phyloP scores from a whole-genome alignment of 92 coral and sea anemone genomes.

The Heliopora coerulea region DNA sequence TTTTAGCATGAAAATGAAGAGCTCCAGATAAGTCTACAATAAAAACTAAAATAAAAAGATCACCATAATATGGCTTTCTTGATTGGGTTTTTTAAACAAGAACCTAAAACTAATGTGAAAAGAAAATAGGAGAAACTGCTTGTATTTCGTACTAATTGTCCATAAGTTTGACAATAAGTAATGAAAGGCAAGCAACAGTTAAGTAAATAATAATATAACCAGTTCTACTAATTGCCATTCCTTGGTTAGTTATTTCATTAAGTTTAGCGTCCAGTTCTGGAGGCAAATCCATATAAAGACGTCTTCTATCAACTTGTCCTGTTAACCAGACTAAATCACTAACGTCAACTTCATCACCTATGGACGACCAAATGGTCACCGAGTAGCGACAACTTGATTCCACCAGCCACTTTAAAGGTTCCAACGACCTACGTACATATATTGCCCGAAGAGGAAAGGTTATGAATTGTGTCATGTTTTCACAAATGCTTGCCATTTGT shows the following conservation, averaged over 20 bases:
- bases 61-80: no score
- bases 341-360: slow-evolving; percentile 53
- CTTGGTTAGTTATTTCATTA: slow-evolving; percentile 21
- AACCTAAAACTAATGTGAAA: no score
- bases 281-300: slow-evolving; percentile 81
- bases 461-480: slow-evolving; percentile 55
- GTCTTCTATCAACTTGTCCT: slow-evolving; percentile 54
- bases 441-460: slow-evolving; percentile 83
- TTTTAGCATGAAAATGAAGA: no score
- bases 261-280: slow-evolving; percentile 50
- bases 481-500: slow-evolving; percentile 64
- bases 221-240: neutral
- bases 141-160: no score
- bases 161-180: neutral
- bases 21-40: no score
- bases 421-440: slow-evolving; percentile 61
- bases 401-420: slow-evolving; percentile 70
- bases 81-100: no score
- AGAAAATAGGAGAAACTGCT: no score
- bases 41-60: no score
- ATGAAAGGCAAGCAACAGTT: slow-evolving; percentile 5
- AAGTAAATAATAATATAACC: neutral
- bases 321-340: slow-evolving; percentile 60
- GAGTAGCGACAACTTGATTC: slow-evolving; percentile 65
- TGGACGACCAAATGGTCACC: slow-evolving; percentile 77